A percentile compares a stretch with the other conserved stretches of the same genome.
Conservation (phyloP, 1,140 invertebrate genomes). For the Zeugodacus cucurbitae region DNA sequence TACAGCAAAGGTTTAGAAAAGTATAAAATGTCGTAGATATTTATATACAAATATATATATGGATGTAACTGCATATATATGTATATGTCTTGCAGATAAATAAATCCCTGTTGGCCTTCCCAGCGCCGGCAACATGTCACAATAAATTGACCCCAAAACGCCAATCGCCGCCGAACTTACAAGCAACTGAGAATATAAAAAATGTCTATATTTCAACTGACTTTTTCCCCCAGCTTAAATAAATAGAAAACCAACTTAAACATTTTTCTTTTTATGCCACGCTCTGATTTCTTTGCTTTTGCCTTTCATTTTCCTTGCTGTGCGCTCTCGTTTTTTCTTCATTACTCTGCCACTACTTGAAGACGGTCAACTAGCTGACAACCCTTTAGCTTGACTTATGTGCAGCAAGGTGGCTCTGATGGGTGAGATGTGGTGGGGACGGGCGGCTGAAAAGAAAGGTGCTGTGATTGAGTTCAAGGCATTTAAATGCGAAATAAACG, state of each 20-base stretch:
- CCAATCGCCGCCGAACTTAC: neutral
- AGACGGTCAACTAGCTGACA: conserved; percentile 16
- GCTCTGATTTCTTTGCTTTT: conserved; percentile 10
- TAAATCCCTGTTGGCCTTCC: neutral
- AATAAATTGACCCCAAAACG: conserved; percentile 17
- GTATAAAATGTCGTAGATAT: neutral
- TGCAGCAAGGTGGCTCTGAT: neutral
- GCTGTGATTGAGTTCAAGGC: conserved; percentile 17
- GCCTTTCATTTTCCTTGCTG: neutral
- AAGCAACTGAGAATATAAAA: neutral
- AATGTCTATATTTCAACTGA: neutral
- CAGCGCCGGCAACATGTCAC: neutral
- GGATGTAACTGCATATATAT: neutral
- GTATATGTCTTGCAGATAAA: neutral
- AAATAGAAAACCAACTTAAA: neutral
- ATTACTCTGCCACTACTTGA: neutral
- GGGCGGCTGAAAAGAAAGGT: neutral
- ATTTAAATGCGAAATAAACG: conserved; percentile 14
- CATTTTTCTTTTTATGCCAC: neutral
- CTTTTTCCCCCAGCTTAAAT: neutral
- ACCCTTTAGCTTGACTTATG: neutral
- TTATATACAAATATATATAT: neutral
- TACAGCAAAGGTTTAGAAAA: neutral
- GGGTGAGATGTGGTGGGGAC: neutral
- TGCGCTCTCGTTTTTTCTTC: neutral